phyloP scores from a whole-genome alignment of 2,797 vertebrate genomes.

The Acrocephalus scirpaceus region DNA sequence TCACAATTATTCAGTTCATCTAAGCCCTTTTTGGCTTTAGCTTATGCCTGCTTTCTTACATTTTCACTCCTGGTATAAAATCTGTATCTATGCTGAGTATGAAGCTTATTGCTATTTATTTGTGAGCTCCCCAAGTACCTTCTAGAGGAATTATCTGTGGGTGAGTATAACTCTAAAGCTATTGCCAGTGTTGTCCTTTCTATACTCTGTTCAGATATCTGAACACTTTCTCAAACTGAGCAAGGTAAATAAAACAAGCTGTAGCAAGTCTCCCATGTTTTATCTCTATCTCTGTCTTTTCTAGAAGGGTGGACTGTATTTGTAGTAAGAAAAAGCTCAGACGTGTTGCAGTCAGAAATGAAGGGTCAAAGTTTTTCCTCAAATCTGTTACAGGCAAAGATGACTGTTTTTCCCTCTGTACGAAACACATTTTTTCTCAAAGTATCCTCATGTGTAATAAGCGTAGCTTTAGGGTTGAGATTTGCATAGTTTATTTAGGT shows the following conservation, averaged over 20 bases:
- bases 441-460: neutral
- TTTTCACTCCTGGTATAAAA: neutral
- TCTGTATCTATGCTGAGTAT: neutral
- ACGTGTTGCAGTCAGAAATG: neutral
- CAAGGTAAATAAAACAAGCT: slow-evolving; percentile 41
- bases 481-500: neutral
- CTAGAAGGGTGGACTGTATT: neutral
- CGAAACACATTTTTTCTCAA: neutral
- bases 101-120: slow-evolving; percentile 8
- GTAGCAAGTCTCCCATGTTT: neutral
- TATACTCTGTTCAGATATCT: neutral
- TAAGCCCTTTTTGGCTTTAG: neutral
- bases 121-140: neutral
- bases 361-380: neutral
- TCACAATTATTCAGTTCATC: neutral
- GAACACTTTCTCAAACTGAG: slow-evolving; percentile 11
- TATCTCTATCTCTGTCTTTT: slow-evolving; percentile 8
- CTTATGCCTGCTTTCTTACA: neutral
- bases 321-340: neutral
- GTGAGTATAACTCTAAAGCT: slow-evolving; percentile 3
- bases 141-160: slow-evolving; percentile 21
- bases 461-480: neutral
- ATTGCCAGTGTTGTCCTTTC: neutral
- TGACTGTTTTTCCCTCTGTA: neutral
- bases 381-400: neutral